These are phyloP conservation scores for Percopsis transmontana DNA, from an alignment of 2,113 vertebrate genomes.

Conservation along the genomic window DNA sequence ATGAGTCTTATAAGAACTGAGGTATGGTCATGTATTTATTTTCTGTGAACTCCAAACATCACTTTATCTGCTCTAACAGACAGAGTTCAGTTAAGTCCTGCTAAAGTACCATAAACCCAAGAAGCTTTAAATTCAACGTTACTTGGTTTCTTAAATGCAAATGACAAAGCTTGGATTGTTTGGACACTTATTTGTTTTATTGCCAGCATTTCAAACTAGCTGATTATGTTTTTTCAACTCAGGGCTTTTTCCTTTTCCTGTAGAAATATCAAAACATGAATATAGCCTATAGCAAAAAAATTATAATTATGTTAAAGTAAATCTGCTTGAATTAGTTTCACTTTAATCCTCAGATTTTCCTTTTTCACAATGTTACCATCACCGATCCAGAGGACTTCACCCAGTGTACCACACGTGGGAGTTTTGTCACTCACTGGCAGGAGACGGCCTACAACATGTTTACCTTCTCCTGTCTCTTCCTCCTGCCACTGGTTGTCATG, in stretches of 20 bases:
- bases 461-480: conserved; percentile 77
- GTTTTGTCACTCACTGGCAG: conserved; percentile 73
- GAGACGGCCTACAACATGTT: conserved; percentile 83
- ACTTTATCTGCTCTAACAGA: no score
- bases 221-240: no score
- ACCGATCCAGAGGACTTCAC: conserved; percentile 73
- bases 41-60: background rate
- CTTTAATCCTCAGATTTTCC: conserved; percentile 65
- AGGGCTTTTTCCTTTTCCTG: no score
- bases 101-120: background rate
- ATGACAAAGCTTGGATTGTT: no score
- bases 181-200: no score
- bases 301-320: background rate
- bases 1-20: background rate
- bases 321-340: background rate
- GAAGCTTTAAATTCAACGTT: no score
- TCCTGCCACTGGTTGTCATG: conserved; percentile 80
- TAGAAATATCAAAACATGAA: no score
- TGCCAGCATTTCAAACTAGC: no score
- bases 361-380: conserved; percentile 79
- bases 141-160: no score
- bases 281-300: no score
- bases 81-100: background rate
- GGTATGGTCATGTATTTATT: background rate
- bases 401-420: conserved; percentile 77